A percentile compares a stretch with the other conserved stretches of the same genome.
Conservation (phyloP, 2,113 vertebrate genomes). For the Sinocyclocheilus maitianheensis region DNA sequence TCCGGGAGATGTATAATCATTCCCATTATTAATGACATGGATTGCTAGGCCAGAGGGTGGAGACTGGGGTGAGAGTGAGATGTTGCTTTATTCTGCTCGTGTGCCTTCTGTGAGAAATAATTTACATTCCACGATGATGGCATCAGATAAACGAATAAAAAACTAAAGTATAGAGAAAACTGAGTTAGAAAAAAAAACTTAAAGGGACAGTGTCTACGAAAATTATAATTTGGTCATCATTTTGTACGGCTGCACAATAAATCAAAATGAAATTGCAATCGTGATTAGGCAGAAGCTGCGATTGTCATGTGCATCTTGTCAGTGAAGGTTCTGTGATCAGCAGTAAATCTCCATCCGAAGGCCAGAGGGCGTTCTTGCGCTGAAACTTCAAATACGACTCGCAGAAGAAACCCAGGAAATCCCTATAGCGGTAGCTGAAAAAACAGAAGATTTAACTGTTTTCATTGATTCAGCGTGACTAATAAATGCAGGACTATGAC, state of each 20-base stretch:
- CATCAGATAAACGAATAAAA: constrained; percentile 32
- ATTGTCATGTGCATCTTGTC: no score
- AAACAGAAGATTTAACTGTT: no score
- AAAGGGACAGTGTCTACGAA: neutral
- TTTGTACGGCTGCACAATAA: neutral
- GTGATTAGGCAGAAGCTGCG: no score
- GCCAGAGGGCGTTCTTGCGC: no score
- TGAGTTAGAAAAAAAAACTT: neutral
- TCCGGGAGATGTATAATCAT: constrained; percentile 58
- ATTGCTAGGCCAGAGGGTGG: constrained; percentile 38
- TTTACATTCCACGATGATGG: neutral
- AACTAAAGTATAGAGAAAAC: constrained; percentile 1
- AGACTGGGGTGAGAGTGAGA: constrained; percentile 3
- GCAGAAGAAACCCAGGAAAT: no score
- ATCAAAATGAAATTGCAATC: no score
- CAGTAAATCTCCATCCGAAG: no score
- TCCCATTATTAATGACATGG: constrained; percentile 57
- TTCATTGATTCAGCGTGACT: no score
- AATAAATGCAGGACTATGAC: no score
- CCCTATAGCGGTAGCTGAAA: no score
- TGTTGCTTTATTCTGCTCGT: constrained; percentile 16
- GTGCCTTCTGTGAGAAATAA: neutral
- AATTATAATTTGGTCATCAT: neutral
- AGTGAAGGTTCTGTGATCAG: no score
- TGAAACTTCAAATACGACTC: no score